Base-by-base conservation (phyloP, 2,888 invertebrate species). In the Drosophila paranaensis region DNA sequence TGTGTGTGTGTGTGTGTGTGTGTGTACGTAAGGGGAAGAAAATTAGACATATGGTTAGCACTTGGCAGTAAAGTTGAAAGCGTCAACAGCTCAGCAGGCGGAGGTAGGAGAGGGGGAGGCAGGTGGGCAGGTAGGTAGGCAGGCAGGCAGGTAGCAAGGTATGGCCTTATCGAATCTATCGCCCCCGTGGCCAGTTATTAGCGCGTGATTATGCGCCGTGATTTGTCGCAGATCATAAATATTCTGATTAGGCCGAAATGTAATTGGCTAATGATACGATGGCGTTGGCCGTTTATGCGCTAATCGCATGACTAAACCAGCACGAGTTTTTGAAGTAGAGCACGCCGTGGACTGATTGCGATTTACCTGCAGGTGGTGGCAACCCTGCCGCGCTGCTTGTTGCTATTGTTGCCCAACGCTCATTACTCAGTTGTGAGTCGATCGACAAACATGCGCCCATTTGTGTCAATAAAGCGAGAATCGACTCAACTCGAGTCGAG, bases 191-290 rank as follows among this genome's bases (percentile, higher is more conserved):
- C n/a, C 61, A 67, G 72, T 67, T 76, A 83, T 82, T 79, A 81
- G 83, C 81, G 76, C 76, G 74, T 82, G 82, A 86, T 83, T 83
- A 75, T 57, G 67, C 50, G 71, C 71, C 71, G 68, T 69, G 83
- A 83, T 79, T 84, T 77, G 61, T 50, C 58, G 56, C 57, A 56
- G 60, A 87, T 83, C 81, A 70, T 82, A 86, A 83, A 83, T 79
- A 63, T 69, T 58, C 10, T 60, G 70, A 67, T 71, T 70, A 64
- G 71, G 53, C 53, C 45, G 25, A 43, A 8, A 16, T 45, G 45
- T 45, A 25, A 25, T 14, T 45, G 25, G 45, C 2, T 25, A 25
- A 45, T 45, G 25, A 45, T 45, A 45, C 45, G 45, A 14, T 27
- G 13, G 13, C 25, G 25, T 45, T 45, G 25, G 25, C 37, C 35